Base-by-base conservation (phyloP, 2,113 vertebrate genomes). In the Pachycephala philippinensis region DNA sequence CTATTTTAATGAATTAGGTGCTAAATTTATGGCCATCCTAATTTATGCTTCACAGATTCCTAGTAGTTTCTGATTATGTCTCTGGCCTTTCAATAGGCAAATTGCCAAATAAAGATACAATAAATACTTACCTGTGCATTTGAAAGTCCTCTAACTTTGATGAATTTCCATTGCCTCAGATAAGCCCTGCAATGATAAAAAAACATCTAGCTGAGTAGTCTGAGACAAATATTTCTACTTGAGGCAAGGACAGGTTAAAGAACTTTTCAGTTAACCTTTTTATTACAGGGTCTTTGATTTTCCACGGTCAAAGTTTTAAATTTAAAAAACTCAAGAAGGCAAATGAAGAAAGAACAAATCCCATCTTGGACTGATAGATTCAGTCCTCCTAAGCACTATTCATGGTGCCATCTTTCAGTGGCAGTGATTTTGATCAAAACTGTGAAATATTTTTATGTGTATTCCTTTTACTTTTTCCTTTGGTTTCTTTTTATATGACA, bases 1-100 rank as follows among this genome's bases (percentile, higher is more conserved):
- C 2, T 74, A 1, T 65, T 84, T 69, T 69, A 65, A 4, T 0
- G 0, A 76, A 59, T 11, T 92, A 4, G 4, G 30, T 83, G 16
- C 75, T 74, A 50, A 42, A 30, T 37, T 4, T 64, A 44, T 63
- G 24, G 4, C 11, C 39, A 20, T 63, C 20, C 35, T 90, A 39
- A 74, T 68, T 88, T 70, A 26, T 40, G 35, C 37, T 33, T 75
- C 15, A 40, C 5, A 59, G 24, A 6, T 84, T 5, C 13, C 27
- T 69, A 31, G 13, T 28, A 75, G 26, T 31, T 84, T 59, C 13
- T 94, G 52, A 35, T 79, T 52, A 26, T 92, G 9, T 50, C 23
- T 83, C 33, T 79, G 31, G 11, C 15, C 27, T 77, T 93, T 92
- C 65, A 64, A 59, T 20, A 68, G 39, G 8, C 19, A 92, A 82